phyloP scores from a whole-genome alignment of 2,797 vertebrate species.

The Microcaecilia unicolor region DNA sequence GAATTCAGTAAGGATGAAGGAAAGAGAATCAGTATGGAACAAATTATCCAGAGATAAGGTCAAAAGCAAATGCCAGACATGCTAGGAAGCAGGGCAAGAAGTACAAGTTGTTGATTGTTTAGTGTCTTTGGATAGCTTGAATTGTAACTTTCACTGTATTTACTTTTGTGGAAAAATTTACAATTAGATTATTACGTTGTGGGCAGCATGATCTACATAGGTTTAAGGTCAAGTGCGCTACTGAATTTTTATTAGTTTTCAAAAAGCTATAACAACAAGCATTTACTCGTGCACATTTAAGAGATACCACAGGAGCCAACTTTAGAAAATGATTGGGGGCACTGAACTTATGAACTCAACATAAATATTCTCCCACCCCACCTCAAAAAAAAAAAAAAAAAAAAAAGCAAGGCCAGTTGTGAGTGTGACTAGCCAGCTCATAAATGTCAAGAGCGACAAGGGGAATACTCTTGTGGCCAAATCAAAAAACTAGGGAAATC shows the following conservation, averaged over 20 bases:
- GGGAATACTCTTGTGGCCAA: too few species aligned
- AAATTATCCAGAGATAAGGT: conserved; percentile 33
- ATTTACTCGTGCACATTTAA: too few species aligned
- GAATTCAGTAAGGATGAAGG: conserved; percentile 1
- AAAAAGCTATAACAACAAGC: conserved; percentile 8
- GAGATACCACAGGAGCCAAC: too few species aligned
- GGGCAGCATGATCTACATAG: conserved; percentile 26
- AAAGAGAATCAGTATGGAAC: conserved; percentile 9
- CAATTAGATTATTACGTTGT: conserved; percentile 25
- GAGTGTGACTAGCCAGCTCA: too few species aligned
- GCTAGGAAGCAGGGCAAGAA: conserved; percentile 38
- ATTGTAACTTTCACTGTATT: conserved; percentile 24
- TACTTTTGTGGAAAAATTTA: conserved; percentile 6
- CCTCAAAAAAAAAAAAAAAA: too few species aligned
- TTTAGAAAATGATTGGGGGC: too few species aligned
- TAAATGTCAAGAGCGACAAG: too few species aligned
- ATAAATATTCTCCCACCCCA: too few species aligned
- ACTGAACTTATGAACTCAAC: too few species aligned
- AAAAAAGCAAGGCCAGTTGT: too few species aligned
- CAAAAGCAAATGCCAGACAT: conserved; percentile 31
- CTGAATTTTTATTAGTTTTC: conserved; percentile 32
- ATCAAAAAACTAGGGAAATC: too few species aligned
- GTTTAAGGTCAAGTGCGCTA: conserved; percentile 14
- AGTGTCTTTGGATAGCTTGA: conserved; percentile 21
- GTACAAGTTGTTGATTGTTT: conserved; percentile 21